A percentile compares a stretch with the other conserved stretches of the same genome.
phyloP scores from a whole-genome alignment of 2,113 vertebrate genomes.

The Geococcyx californianus region DNA sequence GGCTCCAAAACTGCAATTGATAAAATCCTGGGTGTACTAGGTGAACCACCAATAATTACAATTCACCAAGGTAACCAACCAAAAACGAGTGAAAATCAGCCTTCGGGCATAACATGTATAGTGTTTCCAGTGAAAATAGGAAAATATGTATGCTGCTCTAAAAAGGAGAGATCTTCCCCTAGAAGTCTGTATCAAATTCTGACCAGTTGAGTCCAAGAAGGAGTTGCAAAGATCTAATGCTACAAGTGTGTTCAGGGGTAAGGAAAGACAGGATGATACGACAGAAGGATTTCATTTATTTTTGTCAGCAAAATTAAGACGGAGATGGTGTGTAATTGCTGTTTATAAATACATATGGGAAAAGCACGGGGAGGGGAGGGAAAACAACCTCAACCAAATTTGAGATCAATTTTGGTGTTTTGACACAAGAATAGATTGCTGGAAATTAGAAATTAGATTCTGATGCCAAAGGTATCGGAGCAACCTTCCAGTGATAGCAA shows the following conservation, averaged over 20 bases:
- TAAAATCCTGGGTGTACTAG: neutral
- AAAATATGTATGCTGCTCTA: neutral
- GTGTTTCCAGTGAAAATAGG: neutral
- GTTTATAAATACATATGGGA: neutral
- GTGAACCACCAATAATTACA: neutral
- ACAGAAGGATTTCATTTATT: neutral
- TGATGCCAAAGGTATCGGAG: neutral
- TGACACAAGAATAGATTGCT: neutral
- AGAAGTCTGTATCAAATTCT: neutral
- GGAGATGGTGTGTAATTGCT: neutral
- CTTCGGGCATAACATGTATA: rapidly evolving
- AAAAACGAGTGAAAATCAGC: neutral
- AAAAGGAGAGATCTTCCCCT: neutral
- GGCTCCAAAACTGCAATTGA: neutral
- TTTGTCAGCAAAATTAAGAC: neutral
- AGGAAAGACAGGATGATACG: neutral
- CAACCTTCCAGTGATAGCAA: neutral
- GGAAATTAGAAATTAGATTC: neutral
- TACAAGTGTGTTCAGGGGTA: neutral
- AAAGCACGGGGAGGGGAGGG: neutral
- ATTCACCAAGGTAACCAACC: neutral
- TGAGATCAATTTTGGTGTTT: neutral
- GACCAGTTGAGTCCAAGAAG: neutral
- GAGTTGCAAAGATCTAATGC: neutral
- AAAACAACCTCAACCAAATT: neutral